Conservation (phyloP, 1,140 invertebrate genomes). For the Leptinotarsa defecta region DNA sequence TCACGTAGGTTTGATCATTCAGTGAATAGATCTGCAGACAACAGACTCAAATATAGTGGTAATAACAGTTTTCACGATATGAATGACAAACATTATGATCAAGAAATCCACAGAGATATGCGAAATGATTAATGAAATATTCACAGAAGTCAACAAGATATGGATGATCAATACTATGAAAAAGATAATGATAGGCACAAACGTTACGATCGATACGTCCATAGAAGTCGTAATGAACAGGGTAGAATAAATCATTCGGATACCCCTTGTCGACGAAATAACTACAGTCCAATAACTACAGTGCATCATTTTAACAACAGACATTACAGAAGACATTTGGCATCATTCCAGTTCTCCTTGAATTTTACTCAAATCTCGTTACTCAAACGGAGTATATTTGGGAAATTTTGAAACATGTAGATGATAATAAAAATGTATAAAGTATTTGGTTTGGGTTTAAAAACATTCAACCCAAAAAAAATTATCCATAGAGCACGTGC, state of each 20-base stretch:
- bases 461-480: too few species aligned
- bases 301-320: not conserved
- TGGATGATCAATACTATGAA: not conserved
- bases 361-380: too few species aligned
- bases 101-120: too few species aligned
- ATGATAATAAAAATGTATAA: too few species aligned
- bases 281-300: not conserved
- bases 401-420: too few species aligned
- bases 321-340: constrained; percentile 5
- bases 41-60: not conserved
- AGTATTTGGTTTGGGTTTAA: too few species aligned
- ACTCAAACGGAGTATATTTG: too few species aligned
- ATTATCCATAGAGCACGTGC: too few species aligned
- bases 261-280: not conserved
- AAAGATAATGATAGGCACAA: too few species aligned
- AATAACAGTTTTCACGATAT: not conserved
- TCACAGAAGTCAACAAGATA: not conserved
- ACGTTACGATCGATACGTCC: not conserved
- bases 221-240: not conserved
- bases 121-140: not conserved
- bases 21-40: not conserved
- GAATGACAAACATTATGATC: not conserved
- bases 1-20: not conserved
- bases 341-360: too few species aligned
- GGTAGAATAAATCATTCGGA: not conserved